Conservation (phyloP, 2,113 vertebrate genomes). For the Cinclus mexicanus region DNA sequence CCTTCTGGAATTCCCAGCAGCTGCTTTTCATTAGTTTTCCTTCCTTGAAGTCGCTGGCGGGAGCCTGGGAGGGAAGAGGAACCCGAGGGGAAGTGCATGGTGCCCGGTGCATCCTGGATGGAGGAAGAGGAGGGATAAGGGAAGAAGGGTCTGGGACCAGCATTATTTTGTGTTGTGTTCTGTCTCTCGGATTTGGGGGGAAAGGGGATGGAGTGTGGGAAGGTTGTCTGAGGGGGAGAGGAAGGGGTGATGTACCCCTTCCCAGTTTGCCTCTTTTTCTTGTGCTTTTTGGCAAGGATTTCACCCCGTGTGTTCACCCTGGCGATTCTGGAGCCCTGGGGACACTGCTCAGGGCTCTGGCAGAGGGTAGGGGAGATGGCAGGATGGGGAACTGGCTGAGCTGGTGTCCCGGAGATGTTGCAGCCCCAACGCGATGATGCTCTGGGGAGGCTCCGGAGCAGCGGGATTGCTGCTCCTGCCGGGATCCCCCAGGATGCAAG, state of each 20-base stretch:
- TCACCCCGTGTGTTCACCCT: accelerated
- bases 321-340: neutral
- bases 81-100: neutral
- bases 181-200: too few relatives aligned
- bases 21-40: slow-evolving; percentile 56
- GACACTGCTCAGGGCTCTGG: neutral
- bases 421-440: accelerated
- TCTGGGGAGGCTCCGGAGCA: accelerated
- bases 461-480: slow-evolving; percentile 22
- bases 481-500: slow-evolving; percentile 55
- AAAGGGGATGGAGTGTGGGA: neutral
- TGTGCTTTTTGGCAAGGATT: neutral
- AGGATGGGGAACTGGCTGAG: neutral
- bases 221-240: too few relatives aligned
- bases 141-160: neutral
- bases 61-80: neutral
- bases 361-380: neutral
- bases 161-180: accelerated
- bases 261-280: neutral
- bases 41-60: slow-evolving; percentile 8
- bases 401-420: neutral
- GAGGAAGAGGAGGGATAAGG: neutral
- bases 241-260: neutral
- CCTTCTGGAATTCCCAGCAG: slow-evolving; percentile 1
- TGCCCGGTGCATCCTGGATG: neutral